A percentile compares a stretch with the other conserved stretches of the same genome.
phyloP scores from a whole-genome alignment of 2,888 invertebrate genomes.

The Calameuta filiformis region DNA sequence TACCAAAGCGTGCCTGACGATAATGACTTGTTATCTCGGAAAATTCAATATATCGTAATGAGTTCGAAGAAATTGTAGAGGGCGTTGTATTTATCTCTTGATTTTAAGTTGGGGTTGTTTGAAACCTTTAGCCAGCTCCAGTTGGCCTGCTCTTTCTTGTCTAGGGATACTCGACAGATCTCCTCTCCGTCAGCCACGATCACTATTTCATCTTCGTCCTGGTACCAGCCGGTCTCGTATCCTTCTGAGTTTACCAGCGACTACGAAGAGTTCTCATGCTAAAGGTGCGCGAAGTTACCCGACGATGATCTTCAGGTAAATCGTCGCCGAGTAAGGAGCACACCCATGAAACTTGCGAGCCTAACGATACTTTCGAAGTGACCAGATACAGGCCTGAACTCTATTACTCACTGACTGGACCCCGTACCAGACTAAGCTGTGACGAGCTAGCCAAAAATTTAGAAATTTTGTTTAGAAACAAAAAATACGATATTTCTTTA shows the following conservation, averaged over 20 bases:
- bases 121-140: conserved; percentile 78
- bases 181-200: conserved; percentile 74
- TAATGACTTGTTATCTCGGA: not conserved
- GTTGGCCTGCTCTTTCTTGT: conserved; percentile 73
- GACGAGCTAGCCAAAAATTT: not conserved
- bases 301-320: not conserved
- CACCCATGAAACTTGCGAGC: not conserved
- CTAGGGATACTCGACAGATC: conserved; percentile 73
- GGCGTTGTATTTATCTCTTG: conserved; percentile 12
- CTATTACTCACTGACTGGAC: not conserved
- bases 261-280: conserved; percentile 35
- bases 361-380: not conserved
- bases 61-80: conserved; percentile 13
- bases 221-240: conserved; percentile 70
- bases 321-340: not conserved
- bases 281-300: not conserved
- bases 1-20: not conserved
- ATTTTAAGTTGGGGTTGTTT: conserved; percentile 16
- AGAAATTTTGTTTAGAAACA: conserved; percentile 1
- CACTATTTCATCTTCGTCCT: conserved; percentile 70
- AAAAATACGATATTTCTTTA: not conserved
- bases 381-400: not conserved
- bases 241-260: conserved; percentile 42
- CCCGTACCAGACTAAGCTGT: not conserved
- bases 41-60: not conserved